Evolutionary conservation across 2,797 vertebrate species (phyloP), one percentile per base, ranked within the genome.

Genomic region (Coranthus polyacanthus): DNA sequence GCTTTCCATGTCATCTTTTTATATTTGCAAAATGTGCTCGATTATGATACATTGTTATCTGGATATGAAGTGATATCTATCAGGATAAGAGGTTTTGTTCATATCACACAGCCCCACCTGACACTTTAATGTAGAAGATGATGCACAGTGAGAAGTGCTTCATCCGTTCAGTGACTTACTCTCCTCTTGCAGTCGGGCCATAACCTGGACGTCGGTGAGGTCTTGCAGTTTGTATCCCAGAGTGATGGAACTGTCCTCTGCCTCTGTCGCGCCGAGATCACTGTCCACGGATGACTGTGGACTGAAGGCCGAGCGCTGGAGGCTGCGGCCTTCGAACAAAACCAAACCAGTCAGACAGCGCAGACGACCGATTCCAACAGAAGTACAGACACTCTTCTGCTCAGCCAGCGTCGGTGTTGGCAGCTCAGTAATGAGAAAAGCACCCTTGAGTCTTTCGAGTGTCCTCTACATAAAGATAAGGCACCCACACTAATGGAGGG

Each of bases 161-260:
- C 7, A 8, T 32, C 11, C 0, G 12, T 6, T 24, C n/a, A 16
- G 9, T 24, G 4, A 95, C 97, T 73, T 93, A 99, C 97, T 98
- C 89, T 99, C 97, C 88, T 99, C 97, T 80, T 99, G 97, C 58
- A 99, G 93, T 17, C 97, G 95, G 61, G 97, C 97, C 96, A 99
- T 97, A 45, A 99, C 97, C 91, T 98, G 97, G 71, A 98, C 97
- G 15, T 99, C 97, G 0, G 95, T 97, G 68, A 99, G 95, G 83
- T 99, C 97, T 54, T 97, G 96, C 47, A 98, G 91, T 74, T 98
- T 99, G 86, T 96, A 98, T 17, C 95, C 96, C 92, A 96, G 94
- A 71, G 93, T 56, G 69, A 97, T 93, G n/a, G 95, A 95, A 61
- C 96, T 95, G 4, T 96, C 95, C 43, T 97, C 96, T 49, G 90